A percentile compares a stretch with the other conserved stretches of the same genome.
phyloP scores from a whole-genome alignment of 2,113 vertebrate genomes.

The Eubucco bourcierii region DNA sequence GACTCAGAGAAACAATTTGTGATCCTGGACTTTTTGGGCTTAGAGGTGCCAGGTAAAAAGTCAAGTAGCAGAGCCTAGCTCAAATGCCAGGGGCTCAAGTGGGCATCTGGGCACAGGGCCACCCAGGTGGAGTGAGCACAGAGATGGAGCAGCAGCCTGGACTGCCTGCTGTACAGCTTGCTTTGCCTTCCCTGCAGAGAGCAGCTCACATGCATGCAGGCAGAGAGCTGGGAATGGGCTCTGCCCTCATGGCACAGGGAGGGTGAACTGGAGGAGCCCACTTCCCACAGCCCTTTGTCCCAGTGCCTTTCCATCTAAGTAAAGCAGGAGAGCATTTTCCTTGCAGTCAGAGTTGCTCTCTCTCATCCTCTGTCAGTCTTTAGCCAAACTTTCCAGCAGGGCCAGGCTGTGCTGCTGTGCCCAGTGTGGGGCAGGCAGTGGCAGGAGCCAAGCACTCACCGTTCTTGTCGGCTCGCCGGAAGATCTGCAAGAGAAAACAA shows the following conservation, averaged over 20 bases:
- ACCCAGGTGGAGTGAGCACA: not conserved
- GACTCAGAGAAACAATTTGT: not conserved
- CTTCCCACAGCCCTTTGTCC: not conserved
- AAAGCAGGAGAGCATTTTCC: not conserved
- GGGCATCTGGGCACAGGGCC: not conserved
- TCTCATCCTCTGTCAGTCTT: not conserved
- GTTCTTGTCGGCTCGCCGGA: conserved; percentile 82
- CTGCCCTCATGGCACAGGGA: accelerated
- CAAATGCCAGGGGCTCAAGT: not conserved
- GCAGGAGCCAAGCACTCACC: conserved; percentile 72
- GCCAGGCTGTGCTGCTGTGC: accelerated
- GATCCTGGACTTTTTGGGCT: not conserved
- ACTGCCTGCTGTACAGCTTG: not conserved
- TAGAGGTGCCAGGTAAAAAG: not conserved
- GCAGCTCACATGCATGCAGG: accelerated
- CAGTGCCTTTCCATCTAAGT: not conserved
- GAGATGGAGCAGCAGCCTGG: not conserved
- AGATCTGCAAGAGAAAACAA: conserved; percentile 78
- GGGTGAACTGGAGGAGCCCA: accelerated
- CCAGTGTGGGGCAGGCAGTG: not conserved
- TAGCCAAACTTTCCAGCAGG: not conserved
- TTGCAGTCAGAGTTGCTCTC: not conserved
- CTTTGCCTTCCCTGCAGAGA: not conserved
- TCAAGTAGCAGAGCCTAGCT: not conserved
- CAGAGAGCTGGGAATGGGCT: not conserved